Conservation (phyloP, 2,888 invertebrate species). For the Orthonychiurus folsomi region DNA sequence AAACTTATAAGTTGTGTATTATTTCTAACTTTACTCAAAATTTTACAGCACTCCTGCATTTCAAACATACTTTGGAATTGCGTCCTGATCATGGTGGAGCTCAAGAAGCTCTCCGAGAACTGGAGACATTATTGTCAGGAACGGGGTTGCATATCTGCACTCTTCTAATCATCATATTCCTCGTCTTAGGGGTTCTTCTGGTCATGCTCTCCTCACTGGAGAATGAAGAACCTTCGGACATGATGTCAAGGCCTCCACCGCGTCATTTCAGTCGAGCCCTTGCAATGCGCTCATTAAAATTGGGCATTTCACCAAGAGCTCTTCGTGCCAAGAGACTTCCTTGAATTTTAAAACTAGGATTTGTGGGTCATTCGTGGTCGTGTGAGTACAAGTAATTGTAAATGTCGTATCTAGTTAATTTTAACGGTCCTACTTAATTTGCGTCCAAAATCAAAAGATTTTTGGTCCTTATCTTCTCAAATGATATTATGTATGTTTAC, state of each 20-base stretch:
- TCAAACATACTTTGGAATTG: conserved; percentile 70
- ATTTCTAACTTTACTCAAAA: conserved; percentile 78
- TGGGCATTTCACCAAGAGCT: conserved; percentile 45
- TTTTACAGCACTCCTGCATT: conserved; percentile 74
- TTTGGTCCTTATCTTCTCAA: too few relatives aligned
- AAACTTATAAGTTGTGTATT: too few relatives aligned
- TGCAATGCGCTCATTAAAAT: conserved; percentile 64
- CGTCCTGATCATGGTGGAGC: conserved; percentile 80
- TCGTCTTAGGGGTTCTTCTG: conserved; percentile 72
- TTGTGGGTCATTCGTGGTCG: too few relatives aligned
- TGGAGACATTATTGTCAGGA: conserved; percentile 69
- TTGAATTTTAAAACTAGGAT: too few relatives aligned
- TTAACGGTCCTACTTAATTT: too few relatives aligned
- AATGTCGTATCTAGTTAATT: too few relatives aligned
- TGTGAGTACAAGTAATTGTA: too few relatives aligned
- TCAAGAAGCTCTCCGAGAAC: conserved; percentile 65
- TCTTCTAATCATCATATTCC: conserved; percentile 72
- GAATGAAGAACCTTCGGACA: conserved; percentile 44
- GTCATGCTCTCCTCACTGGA: conserved; percentile 72
- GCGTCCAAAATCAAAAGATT: too few relatives aligned
- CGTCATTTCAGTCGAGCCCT: conserved; percentile 80
- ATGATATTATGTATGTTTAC: too few relatives aligned
- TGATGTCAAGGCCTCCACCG: conserved; percentile 56
- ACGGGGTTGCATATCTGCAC: conserved; percentile 72
- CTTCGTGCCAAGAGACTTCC: conserved; percentile 41